phyloP scores from a whole-genome alignment of 2,888 invertebrate species.

The Elegia similella region DNA sequence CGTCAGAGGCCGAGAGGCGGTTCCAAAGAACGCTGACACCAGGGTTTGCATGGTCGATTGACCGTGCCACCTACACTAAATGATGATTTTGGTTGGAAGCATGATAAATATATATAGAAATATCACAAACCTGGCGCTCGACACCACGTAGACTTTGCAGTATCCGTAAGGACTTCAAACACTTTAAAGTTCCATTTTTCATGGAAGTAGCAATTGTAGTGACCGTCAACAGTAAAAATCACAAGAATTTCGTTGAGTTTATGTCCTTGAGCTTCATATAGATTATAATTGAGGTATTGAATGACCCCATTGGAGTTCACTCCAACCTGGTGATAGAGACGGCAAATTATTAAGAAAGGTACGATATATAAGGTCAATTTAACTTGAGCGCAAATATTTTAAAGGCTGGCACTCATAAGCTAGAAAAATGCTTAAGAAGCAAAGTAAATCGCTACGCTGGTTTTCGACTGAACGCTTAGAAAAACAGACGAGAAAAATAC shows the following conservation, averaged over 20 bases:
- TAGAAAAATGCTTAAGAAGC: too few relatives aligned
- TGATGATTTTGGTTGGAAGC: too few relatives aligned
- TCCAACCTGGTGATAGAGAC: neutral
- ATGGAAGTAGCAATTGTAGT: constrained; percentile 41
- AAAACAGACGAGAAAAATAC: too few relatives aligned
- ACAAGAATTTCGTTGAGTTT: constrained; percentile 34
- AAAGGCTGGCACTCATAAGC: too few relatives aligned
- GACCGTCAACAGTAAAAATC: neutral
- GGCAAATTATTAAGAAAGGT: neutral
- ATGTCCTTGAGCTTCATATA: constrained; percentile 71
- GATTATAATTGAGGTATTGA: constrained; percentile 64
- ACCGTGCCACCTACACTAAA: too few relatives aligned
- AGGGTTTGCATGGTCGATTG: too few relatives aligned
- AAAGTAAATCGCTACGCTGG: too few relatives aligned
- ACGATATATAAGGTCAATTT: too few relatives aligned
- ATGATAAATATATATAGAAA: neutral
- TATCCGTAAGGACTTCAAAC: constrained; percentile 42
- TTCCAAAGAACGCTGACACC: too few relatives aligned
- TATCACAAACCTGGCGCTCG: constrained; percentile 42
- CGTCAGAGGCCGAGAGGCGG: too few relatives aligned
- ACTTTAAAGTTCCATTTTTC: constrained; percentile 41
- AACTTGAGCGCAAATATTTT: too few relatives aligned
- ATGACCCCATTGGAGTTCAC: constrained; percentile 52
- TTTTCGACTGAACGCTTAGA: too few relatives aligned
- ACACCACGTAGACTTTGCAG: constrained; percentile 46